Evolutionary conservation across 2,888 invertebrate genomes (phyloP).

Genomic region (Nymphalis c-album): DNA sequence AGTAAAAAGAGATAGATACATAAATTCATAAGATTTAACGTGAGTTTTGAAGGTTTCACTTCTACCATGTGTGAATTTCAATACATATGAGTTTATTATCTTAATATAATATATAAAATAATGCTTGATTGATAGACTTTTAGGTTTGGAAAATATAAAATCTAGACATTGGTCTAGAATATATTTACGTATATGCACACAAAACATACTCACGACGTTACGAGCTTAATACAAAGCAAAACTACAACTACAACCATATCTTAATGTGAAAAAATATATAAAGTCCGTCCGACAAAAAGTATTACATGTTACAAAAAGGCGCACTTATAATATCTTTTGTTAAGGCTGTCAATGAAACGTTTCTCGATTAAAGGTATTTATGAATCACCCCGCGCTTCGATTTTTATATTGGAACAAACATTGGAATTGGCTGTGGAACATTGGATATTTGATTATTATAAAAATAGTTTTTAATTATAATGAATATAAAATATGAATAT

Average conservation of each 20-base stretch:
- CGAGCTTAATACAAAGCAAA: not conserved
- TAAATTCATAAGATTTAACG: too few relatives aligned
- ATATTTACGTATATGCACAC: too few relatives aligned
- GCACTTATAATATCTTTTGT: constrained; percentile 17
- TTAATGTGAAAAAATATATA: not conserved
- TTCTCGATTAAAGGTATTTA: constrained; percentile 10
- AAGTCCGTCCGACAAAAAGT: constrained; percentile 5
- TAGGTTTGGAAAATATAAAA: not conserved
- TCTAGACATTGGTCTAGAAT: not conserved
- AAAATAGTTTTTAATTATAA: too few relatives aligned
- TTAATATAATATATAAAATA: too few relatives aligned
- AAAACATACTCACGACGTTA: too few relatives aligned
- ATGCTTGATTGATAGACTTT: too few relatives aligned
- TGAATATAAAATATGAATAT: too few relatives aligned
- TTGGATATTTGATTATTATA: not conserved
- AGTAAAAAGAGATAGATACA: too few relatives aligned
- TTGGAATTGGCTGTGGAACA: not conserved
- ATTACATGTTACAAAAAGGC: not conserved
- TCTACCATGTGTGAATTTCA: too few relatives aligned
- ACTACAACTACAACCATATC: not conserved
- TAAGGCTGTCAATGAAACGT: constrained; percentile 12
- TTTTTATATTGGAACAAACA: not conserved
- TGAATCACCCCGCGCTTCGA: constrained; percentile 8
- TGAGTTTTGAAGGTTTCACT: too few relatives aligned
- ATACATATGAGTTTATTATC: too few relatives aligned